A percentile compares a stretch with the other conserved stretches of the same genome.
Evolutionary conservation across 2,797 vertebrate genomes (phyloP).

Genomic region (Glossophaga mutica): DNA sequence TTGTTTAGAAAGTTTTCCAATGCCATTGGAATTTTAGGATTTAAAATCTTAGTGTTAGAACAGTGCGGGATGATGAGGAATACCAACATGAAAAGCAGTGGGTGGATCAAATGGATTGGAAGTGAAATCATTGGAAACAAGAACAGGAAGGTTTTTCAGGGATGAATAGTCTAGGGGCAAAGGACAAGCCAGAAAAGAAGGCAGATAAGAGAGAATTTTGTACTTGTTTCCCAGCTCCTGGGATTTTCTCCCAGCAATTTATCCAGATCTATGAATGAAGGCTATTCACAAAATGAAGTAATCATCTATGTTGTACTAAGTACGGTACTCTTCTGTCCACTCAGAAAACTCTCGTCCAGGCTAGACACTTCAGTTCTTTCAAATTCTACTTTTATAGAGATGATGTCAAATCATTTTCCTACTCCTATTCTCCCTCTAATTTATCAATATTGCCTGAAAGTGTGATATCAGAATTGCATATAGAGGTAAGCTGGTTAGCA

Average conservation of each 20-base stretch:
- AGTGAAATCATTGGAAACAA: background rate
- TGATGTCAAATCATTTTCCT: background rate
- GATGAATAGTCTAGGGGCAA: background rate
- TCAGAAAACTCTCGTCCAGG: background rate
- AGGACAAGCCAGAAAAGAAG: background rate
- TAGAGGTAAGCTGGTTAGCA: background rate
- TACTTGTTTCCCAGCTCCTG: background rate
- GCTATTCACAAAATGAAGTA: background rate
- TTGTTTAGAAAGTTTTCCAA: background rate
- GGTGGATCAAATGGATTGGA: background rate
- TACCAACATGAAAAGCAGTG: background rate
- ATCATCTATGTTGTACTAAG: background rate
- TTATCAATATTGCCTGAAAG: background rate
- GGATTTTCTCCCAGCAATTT: background rate
- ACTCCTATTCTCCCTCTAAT: background rate
- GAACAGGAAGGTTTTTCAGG: background rate
- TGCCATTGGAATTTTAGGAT: background rate
- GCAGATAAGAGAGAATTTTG: background rate
- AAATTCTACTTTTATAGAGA: background rate
- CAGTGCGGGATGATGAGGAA: background rate
- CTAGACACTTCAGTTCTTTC: background rate
- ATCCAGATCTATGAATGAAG: background rate
- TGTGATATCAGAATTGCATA: background rate
- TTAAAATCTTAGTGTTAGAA: background rate
- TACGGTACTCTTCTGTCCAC: background rate